Evolutionary conservation across 1,140 invertebrate species (phyloP), one percentile per base, ranked within the genome.

Genomic region (Megalopta genalis): DNA sequence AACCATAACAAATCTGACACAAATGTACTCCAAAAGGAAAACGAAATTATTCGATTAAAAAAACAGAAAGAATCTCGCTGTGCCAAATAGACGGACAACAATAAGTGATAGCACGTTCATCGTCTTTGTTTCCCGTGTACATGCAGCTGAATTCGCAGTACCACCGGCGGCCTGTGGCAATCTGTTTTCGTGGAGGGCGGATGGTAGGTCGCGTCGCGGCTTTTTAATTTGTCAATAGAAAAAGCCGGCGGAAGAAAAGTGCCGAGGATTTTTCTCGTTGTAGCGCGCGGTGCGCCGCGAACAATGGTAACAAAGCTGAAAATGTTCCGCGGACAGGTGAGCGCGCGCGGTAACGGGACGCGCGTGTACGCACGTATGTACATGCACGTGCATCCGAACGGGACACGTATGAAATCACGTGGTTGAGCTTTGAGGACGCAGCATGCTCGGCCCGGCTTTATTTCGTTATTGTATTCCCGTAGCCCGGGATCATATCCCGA

Each of bases 391-490:
- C 16, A 54, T 52, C 49, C 49, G 49, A 21, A n/a, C 21, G 54
- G 54, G n/a, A n/a, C 54, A 57, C n/a, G 54, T 57, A 57, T 8
- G 49, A 16, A 14, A 52, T 57, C 23, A 25, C 12, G 21, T 49
- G 49, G 49, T 16, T 23, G n/a, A 42, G 39, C 27, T 21, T 42
- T 27, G 32, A 42, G n/a, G 46, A 39, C n/a, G 54, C 54, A 8
- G n/a, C 18, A 6, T n/a, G n/a, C 39, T 4, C 60, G 46, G 9
- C 18, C 27, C 21, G 64, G 39, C 74, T 83, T 66, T 80, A 80
- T 80, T 76, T 81, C 63, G 66, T 81, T 80, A 82, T 69, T 79
- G 80, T 68, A 76, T 66, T 46, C 71, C 69, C 49, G 57, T 75
- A 74, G 32, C 7, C 49, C 21, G 46, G 52, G 27, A 83, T 83